Evolutionary conservation across 92 coral and sea anemone genomes (phyloP), one percentile per base, ranked within the genome.

Genomic region (Phenganax stokvisi): DNA sequence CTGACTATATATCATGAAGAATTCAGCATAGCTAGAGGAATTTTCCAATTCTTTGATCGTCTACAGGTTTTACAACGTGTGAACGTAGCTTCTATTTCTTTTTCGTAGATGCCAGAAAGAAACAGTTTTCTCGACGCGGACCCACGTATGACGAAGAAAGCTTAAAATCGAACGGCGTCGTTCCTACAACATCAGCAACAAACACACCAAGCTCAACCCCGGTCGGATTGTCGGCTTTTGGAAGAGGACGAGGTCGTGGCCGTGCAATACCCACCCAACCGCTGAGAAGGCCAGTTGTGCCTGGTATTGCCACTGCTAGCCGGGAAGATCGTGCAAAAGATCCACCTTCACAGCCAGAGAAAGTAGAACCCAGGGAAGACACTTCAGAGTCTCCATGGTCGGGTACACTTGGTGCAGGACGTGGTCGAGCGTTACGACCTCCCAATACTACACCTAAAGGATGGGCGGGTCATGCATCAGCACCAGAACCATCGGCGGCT

Each of bases 231-330:
- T 80, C 88, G 37, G 37, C 83, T 16, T 5, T 84, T 37, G 99
- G 97, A 52, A 83, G 98, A 79, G 93, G 98, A 54, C 88, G 97
- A 16, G 99, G 99, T 7, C 85, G 98, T 51, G 98, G 98, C 10
- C 80, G 96, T 12, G 79, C 84, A 29, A 87, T 89, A 15, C 87
- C 89, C 30, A 83, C 30, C 58, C 92, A 89, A 77, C 96, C 96
- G n/a, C 86, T 93, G 28, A 89, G 97, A 12, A 87, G 96, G 64
- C 97, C 97, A 79, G 89, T 86, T 74, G 54, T 84, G 52, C 89
- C 87, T 72, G 89, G 89, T 5, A 73, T 81, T 79, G 87, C 90
- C 9, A 53, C 15, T 7, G 79, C 74, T 44, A 76, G 75, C 25
- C 67, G 74, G 8, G 71, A 60, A 28, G 87, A 82, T 61, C 68